These are phyloP conservation scores for Pithys albifrons DNA, from an alignment of 2,113 vertebrate species.

Conservation along the genomic window DNA sequence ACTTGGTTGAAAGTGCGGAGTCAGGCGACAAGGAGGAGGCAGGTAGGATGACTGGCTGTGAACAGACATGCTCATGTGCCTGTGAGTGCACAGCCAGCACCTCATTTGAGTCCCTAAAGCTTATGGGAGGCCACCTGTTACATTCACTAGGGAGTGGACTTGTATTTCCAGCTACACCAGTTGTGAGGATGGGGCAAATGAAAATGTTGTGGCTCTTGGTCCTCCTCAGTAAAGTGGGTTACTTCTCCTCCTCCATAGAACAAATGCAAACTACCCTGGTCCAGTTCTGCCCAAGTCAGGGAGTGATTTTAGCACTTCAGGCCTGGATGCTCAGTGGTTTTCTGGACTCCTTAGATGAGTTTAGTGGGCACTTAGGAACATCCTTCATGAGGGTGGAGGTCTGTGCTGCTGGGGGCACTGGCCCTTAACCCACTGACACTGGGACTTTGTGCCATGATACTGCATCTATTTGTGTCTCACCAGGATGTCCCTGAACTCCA, in stretches of 20 bases:
- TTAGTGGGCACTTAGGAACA: neutral
- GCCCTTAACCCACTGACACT: neutral
- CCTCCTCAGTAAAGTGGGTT: neutral
- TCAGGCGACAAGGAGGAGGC: neutral
- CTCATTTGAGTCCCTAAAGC: neutral
- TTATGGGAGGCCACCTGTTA: neutral
- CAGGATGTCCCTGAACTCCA: neutral
- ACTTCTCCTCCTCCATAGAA: neutral
- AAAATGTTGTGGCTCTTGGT: neutral
- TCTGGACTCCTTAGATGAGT: neutral
- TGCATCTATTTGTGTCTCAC: neutral
- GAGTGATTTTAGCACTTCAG: neutral
- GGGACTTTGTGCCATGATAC: neutral
- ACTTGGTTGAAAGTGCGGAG: neutral
- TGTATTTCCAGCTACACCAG: neutral
- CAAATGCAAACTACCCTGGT: neutral
- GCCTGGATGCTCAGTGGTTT: neutral
- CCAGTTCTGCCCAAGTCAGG: neutral
- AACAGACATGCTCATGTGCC: rapidly evolving
- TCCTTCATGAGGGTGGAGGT: neutral
- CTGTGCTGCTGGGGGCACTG: neutral
- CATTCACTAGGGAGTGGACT: neutral
- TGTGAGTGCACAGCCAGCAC: neutral
- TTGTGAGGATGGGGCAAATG: neutral
- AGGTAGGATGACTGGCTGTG: neutral